A percentile compares a stretch with the other conserved stretches of the same genome.
These are phyloP conservation scores for Tapirus terrestris DNA, from an alignment of 2,113 vertebrate genomes.

Conservation along the genomic window DNA sequence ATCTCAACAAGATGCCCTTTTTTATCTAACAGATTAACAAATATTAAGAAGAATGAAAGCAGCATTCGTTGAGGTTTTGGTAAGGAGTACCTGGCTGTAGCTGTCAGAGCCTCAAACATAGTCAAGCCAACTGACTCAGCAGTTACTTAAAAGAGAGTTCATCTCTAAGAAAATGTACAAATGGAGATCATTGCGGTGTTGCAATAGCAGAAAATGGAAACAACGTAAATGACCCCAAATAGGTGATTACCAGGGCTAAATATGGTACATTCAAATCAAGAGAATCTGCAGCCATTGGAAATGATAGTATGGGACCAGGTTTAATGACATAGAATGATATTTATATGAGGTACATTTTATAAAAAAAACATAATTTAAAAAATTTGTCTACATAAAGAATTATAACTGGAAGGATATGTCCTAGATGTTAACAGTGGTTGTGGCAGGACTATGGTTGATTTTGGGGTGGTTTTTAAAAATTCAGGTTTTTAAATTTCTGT, in stretches of 20 bases:
- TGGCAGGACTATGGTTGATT: slow-evolving; percentile 17
- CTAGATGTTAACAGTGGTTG: slow-evolving; percentile 1
- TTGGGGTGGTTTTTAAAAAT: neutral
- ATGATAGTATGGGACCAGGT: neutral
- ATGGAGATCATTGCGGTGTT: neutral
- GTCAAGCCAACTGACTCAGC: neutral
- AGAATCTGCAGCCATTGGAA: neutral
- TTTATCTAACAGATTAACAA: neutral
- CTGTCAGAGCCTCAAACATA: neutral
- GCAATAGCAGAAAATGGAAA: neutral
- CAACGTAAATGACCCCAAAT: neutral
- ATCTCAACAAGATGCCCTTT: neutral
- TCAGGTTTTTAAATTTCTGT: neutral
- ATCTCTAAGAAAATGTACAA: neutral
- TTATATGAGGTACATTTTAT: slow-evolving; percentile 18
- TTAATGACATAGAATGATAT: neutral
- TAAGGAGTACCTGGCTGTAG: neutral
- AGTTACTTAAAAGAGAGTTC: neutral
- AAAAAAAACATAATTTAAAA: neutral
- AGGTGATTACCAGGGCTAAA: neutral
- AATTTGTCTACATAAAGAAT: neutral
- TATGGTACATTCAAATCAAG: slow-evolving; percentile 1
- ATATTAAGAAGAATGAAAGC: slow-evolving; percentile 17
- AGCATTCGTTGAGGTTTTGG: neutral
- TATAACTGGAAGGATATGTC: slow-evolving; percentile 30